These are phyloP conservation scores for Schizopygopsis pylzovi DNA, from an alignment of 2,797 vertebrate species.

Conservation along the genomic window DNA sequence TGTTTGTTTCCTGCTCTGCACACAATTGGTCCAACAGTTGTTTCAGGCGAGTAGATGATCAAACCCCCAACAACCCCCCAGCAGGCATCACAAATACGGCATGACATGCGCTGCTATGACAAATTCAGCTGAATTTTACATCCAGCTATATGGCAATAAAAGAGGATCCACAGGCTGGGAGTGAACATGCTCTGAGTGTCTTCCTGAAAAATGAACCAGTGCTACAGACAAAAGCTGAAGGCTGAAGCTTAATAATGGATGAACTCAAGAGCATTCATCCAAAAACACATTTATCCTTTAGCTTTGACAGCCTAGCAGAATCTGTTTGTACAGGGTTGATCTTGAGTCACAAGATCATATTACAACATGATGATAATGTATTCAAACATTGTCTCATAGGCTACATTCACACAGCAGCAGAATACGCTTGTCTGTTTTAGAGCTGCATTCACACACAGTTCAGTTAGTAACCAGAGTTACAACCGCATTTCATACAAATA, in stretches of 20 bases:
- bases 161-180: neutral
- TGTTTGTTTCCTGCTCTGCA: constrained; percentile 47
- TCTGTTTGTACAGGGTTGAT: constrained; percentile 7
- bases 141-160: constrained; percentile 21
- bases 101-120: constrained; percentile 74
- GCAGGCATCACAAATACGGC: constrained; percentile 60
- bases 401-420: neutral
- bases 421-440: neutral
- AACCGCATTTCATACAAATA: neutral
- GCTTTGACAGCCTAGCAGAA: constrained; percentile 35
- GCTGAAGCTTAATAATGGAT: constrained; percentile 53
- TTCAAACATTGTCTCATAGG: constrained; percentile 7
- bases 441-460: neutral
- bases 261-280: constrained; percentile 36
- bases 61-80: constrained; percentile 56
- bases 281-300: constrained; percentile 25
- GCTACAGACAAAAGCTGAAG: constrained; percentile 30
- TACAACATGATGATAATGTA: constrained; percentile 12
- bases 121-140: constrained; percentile 56
- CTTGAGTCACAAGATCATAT: constrained; percentile 30
- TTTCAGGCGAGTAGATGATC: constrained; percentile 72
- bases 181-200: constrained; percentile 30
- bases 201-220: constrained; percentile 23
- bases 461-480: neutral
- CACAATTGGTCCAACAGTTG: constrained; percentile 67